These are phyloP conservation scores for Parazoanthus atlanticus DNA, from an alignment of 92 coral and sea anemone genomes.

Conservation along the genomic window DNA sequence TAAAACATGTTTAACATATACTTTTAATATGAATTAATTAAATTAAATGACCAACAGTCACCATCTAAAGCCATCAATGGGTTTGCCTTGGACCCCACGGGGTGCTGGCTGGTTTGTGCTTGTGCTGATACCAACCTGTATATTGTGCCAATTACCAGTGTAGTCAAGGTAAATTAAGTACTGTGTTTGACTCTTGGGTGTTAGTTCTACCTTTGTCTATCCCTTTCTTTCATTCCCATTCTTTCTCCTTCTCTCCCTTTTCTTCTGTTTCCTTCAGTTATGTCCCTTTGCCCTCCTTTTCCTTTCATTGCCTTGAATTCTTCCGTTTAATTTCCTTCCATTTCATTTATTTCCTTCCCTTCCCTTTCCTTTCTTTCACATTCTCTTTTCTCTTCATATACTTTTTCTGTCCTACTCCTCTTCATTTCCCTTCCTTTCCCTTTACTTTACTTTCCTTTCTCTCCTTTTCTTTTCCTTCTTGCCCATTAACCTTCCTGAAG, in stretches of 20 bases:
- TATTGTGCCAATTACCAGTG: constrained; percentile 75
- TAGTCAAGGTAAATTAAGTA: constrained; percentile 59
- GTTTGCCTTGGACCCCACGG: constrained; percentile 85
- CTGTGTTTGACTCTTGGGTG: background rate
- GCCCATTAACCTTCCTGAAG: background rate
- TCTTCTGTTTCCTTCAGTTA: background rate
- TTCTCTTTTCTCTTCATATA: no score
- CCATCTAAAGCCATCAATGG: constrained; percentile 83
- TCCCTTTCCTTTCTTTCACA: no score
- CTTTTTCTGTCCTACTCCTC: no score
- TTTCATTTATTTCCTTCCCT: no score
- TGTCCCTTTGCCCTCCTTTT: background rate
- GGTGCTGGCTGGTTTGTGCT: constrained; percentile 92
- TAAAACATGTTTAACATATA: no score
- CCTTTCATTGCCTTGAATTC: no score
- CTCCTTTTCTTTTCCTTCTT: background rate
- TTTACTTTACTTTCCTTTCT: background rate
- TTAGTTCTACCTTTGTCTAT: no score
- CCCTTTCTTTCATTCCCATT: background rate
- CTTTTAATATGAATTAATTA: background rate
- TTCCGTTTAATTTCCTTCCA: no score
- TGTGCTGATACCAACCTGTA: constrained; percentile 86
- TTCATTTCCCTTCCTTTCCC: no score
- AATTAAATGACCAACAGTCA: constrained; percentile 50
- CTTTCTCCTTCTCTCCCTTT: background rate